Evolutionary conservation across 2,888 invertebrate species (phyloP).

Genomic region (Synergus umbraculus): DNA sequence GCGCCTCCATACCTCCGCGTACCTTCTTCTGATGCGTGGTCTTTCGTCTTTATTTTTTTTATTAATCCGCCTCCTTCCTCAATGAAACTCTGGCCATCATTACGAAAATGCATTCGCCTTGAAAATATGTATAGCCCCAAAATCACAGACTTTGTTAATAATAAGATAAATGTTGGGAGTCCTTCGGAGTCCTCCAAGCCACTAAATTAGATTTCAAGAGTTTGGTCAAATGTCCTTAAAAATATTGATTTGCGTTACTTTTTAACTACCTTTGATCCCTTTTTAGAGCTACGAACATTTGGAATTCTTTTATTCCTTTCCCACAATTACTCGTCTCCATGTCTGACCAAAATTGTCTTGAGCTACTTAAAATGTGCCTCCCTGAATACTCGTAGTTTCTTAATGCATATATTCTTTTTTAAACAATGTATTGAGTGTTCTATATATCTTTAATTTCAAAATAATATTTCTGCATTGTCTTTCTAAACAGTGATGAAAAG

Average conservation of each 20-base stretch:
- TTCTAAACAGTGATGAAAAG: neutral
- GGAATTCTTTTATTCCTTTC: neutral
- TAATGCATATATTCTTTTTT: neutral
- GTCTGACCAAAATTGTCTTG: neutral
- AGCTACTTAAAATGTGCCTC: neutral
- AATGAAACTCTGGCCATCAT: slow-evolving; percentile 34
- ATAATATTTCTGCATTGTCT: neutral
- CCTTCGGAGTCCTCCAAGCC: neutral
- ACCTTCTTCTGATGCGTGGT: slow-evolving; percentile 13
- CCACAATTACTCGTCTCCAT: neutral
- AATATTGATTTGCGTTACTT: too few relatives aligned
- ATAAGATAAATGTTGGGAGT: neutral
- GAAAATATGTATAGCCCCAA: slow-evolving; percentile 14
- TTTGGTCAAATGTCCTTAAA: too few relatives aligned
- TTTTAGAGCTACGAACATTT: neutral
- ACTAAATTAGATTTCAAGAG: neutral
- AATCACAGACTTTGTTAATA: slow-evolving; percentile 23
- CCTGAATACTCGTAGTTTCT: neutral
- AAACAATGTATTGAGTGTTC: neutral
- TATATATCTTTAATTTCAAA: neutral
- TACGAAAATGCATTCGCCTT: slow-evolving; percentile 9
- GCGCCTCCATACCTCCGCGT: slow-evolving; percentile 28
- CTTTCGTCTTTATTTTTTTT: slow-evolving; percentile 1
- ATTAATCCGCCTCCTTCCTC: neutral
- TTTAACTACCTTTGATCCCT: too few relatives aligned